Percentiles rank a stretch among this genome's conserved stretches.
These are phyloP conservation scores for Drosophila pseudotalamancana DNA, from an alignment of 2,888 invertebrate genomes.

Conservation along the genomic window DNA sequence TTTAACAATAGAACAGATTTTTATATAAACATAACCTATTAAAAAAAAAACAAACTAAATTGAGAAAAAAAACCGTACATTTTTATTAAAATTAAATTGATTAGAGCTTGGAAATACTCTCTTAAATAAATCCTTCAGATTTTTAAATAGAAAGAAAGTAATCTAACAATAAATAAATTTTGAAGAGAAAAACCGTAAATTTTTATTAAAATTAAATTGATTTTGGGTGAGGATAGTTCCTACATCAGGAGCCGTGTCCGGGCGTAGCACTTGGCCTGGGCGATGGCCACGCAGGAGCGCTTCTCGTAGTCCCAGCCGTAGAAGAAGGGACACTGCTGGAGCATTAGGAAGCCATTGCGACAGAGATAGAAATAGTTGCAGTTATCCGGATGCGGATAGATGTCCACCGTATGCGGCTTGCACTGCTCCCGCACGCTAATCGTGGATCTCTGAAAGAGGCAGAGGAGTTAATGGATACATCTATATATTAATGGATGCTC, in stretches of 20 bases:
- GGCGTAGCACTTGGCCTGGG: slow-evolving; percentile 65
- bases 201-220: slow-evolving; percentile 11
- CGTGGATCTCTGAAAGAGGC: slow-evolving; percentile 44
- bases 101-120: too few relatives aligned
- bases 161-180: background rate
- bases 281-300: slow-evolving; percentile 66
- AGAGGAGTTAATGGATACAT: background rate
- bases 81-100: too few relatives aligned
- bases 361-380: slow-evolving; percentile 82
- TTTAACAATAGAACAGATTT: too few relatives aligned
- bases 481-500: background rate
- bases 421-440: slow-evolving; percentile 70
- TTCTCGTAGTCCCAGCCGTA: slow-evolving; percentile 80
- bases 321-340: slow-evolving; percentile 82
- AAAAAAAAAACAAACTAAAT: too few relatives aligned
- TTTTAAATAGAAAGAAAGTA: too few relatives aligned
- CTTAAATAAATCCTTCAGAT: too few relatives aligned
- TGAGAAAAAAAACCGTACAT: too few relatives aligned
- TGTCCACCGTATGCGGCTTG: slow-evolving; percentile 63
- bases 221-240: background rate
- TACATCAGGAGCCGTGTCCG: background rate
- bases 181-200: background rate
- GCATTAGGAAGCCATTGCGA: slow-evolving; percentile 75
- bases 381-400: slow-evolving; percentile 78
- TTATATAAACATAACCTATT: too few relatives aligned